Base-by-base conservation (phyloP, 2,797 vertebrate species). In the Takifugu ocellatus region DNA sequence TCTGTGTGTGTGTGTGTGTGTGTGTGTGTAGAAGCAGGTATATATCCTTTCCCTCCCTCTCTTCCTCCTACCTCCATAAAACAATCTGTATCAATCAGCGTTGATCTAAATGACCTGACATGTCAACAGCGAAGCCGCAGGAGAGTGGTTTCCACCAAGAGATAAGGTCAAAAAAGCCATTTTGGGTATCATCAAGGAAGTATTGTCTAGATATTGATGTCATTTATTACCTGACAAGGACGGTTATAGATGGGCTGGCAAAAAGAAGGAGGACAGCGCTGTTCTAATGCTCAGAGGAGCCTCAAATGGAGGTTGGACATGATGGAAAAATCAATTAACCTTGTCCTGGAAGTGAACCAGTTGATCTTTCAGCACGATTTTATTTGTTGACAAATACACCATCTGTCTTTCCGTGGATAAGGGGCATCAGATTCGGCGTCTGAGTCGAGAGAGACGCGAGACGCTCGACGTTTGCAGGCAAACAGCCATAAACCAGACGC, bases 261-360 rank as follows among this genome's bases (percentile, higher is more conserved):
- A 47, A 72, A 59, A 81, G 80, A 51, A 29, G 48, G 58, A 46
- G 51, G 26, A 74, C 78, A 59, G 61, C 48, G 26, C 51, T 50
- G 73, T 51, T 59, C 55, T 79, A 75, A 77, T 87, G 81, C 68
- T 75, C 60, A 0, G 48, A 75, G 51, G 69, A 66, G 68, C 70
- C 76, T 59, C 63, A 84, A 81, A 86, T 55, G 53, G 70, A 81
- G 68, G 55, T 53, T 45, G n/a, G 75, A 56, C 70, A 70, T 81
- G 72, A 88, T 85, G 84, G 74, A 77, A 85, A 82, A 87, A 87
- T 87, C 81, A 68, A 81, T 88, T 87, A 84, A 87, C 84, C 85
- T 89, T 86, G 85, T 61, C 72, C 75, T 65, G 61, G 56, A 84
- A 85, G 78, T 87, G 84, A 85, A 85, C 78, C 74, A 66, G 48